Percentiles rank a stretch among this genome's conserved stretches.
These are phyloP conservation scores for Labeo catla DNA, from an alignment of 2,113 vertebrate species.

Conservation along the genomic window DNA sequence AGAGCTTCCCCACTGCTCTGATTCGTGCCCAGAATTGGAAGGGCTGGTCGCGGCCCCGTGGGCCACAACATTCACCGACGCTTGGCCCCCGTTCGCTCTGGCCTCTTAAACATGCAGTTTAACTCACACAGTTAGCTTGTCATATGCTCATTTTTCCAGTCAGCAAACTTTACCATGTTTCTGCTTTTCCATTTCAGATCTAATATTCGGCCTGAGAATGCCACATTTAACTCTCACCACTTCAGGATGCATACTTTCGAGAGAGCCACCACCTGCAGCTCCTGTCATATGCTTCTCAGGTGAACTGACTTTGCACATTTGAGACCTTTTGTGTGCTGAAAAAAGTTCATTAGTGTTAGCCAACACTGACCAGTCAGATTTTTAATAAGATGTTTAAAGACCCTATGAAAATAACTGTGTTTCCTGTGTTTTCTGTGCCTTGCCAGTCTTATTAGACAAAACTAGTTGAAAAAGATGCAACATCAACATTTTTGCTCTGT, in stretches of 20 bases:
- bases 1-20: conserved; percentile 46
- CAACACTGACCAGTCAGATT: too few species aligned
- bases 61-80: neutral
- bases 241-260: conserved; percentile 95
- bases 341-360: neutral
- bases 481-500: too few species aligned
- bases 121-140: neutral
- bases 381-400: too few species aligned
- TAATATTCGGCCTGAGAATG: conserved; percentile 91
- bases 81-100: neutral
- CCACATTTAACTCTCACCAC: conserved; percentile 84
- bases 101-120: conserved; percentile 19
- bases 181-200: conserved; percentile 76
- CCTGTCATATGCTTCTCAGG: conserved; percentile 94
- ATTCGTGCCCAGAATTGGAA: conserved; percentile 22
- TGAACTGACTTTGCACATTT: conserved; percentile 64
- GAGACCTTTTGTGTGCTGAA: neutral
- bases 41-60: neutral
- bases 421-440: too few species aligned
- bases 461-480: too few species aligned
- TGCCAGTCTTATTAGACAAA: too few species aligned
- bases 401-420: too few species aligned
- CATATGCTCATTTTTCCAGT: neutral
- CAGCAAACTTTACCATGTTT: neutral
- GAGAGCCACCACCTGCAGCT: conserved; percentile 89